Percentiles rank a stretch among this genome's conserved stretches.
phyloP scores from a whole-genome alignment of 2,113 vertebrate species.

The Cygnus buccinator region DNA sequence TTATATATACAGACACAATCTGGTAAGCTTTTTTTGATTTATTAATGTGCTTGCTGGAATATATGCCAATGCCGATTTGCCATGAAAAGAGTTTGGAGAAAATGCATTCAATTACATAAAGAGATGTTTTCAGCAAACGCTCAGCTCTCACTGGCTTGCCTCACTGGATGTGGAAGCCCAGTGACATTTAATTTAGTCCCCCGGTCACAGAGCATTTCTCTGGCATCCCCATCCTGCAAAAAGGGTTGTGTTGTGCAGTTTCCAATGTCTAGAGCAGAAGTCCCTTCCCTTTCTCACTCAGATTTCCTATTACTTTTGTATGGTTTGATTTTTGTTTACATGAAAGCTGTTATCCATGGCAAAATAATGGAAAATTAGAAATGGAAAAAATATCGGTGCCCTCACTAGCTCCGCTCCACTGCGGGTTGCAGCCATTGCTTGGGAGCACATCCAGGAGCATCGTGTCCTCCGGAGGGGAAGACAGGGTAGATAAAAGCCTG shows the following conservation, averaged over 20 bases:
- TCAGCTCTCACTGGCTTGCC: neutral
- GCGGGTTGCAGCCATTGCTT: neutral
- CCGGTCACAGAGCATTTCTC: slow-evolving; percentile 11
- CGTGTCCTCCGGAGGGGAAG: accelerated
- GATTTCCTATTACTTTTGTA: neutral
- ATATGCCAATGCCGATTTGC: neutral
- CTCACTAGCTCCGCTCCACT: neutral
- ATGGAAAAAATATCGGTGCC: no score
- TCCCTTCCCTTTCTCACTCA: neutral
- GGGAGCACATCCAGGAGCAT: neutral
- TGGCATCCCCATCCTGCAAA: neutral
- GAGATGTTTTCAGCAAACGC: neutral
- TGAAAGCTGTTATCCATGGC: neutral
- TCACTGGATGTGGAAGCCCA: neutral
- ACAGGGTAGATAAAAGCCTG: accelerated
- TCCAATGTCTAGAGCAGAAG: neutral
- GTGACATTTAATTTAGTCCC: slow-evolving; percentile 37
- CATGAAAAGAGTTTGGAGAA: neutral
- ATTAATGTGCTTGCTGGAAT: neutral
- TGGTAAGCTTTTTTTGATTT: slow-evolving; percentile 3
- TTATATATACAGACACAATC: neutral
- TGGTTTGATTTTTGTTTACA: neutral
- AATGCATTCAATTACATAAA: neutral
- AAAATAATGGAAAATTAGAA: neutral
- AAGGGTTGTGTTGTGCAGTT: neutral